Base-by-base conservation (phyloP, 2,888 invertebrate species). In the Morpho helenor region DNA sequence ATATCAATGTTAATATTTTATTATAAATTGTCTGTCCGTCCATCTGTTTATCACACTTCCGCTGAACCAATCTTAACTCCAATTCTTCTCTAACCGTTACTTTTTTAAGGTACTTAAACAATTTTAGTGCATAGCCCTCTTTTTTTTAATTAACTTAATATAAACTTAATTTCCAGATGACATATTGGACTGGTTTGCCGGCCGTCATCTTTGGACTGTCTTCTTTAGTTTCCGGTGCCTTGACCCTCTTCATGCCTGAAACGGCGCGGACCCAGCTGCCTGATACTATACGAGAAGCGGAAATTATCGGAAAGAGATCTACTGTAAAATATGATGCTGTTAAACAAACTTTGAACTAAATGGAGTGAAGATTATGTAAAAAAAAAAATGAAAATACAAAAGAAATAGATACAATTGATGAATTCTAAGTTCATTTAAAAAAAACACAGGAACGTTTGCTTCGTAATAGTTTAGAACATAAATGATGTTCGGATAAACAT, bases 201-300 rank as follows among this genome's bases (percentile, higher is more conserved):
- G 68, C 92, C 3, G 70, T 92, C 16, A 72, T 92, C 47, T 92
- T 92, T 69, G 91, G 91, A 0, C 68, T 86, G 16, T 80, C 89
- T 43, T 91, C 92, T 0, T 76, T 88, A 1, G 62, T 84, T 16
- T 85, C 87, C 2, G 91, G 91, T 0, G 70, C 71, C 0, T 74
- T 92, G 9, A 84, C 90, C 2, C 69, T 91, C 23, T 66, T 86
- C 4, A 91, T 92, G 80, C 92, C 92, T 0, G 92, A 92, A 69
- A 92, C 92, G 0, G 85, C 91, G 4, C 76, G 80, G 50, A 72
- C 79, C 2, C 87, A 86, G 66, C 75, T 92, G 10, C 92, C 92
- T 0, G 89, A 92, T 73, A 91, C 91, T 2, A 79, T 92, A 31
- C 77, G 78, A 2, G 87, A 92, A 57, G 91, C 92, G 0, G 87